A percentile compares a stretch with the other conserved stretches of the same genome.
Evolutionary conservation across 2,113 vertebrate species (phyloP).

Genomic region (Lycaon pictus): DNA sequence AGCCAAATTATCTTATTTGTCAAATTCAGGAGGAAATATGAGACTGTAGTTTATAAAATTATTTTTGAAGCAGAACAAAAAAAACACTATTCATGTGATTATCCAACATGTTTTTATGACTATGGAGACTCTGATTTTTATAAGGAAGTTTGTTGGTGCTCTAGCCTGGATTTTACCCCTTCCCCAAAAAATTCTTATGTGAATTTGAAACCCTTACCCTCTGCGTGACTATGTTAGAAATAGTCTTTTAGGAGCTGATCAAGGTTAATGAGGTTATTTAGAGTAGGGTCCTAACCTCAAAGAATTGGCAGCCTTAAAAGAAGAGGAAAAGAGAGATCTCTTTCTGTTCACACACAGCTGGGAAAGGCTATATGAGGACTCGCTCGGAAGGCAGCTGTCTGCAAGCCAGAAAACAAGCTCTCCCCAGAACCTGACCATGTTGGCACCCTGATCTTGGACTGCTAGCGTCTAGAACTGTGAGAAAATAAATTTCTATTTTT

Average conservation of each 20-base stretch:
- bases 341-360: neutral
- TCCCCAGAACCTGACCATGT: neutral
- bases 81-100: neutral
- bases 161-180: neutral
- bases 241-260: neutral
- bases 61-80: neutral
- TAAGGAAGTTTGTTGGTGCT: neutral
- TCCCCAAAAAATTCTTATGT: neutral
- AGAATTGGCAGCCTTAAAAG: neutral
- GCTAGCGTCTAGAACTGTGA: neutral
- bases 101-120: neutral
- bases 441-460: neutral
- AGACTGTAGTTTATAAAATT: neutral
- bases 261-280: neutral
- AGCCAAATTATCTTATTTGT: conserved; percentile 23
- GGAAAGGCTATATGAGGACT: neutral
- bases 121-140: neutral
- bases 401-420: neutral
- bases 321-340: neutral
- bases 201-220: neutral
- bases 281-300: neutral
- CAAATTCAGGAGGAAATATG: neutral
- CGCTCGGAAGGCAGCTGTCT: neutral
- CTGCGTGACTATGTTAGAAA: neutral
- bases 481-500: neutral